Evolutionary conservation across 1,140 invertebrate genomes (phyloP), one percentile per base, ranked within the genome.

Genomic region (Thereuonema tuberculata): DNA sequence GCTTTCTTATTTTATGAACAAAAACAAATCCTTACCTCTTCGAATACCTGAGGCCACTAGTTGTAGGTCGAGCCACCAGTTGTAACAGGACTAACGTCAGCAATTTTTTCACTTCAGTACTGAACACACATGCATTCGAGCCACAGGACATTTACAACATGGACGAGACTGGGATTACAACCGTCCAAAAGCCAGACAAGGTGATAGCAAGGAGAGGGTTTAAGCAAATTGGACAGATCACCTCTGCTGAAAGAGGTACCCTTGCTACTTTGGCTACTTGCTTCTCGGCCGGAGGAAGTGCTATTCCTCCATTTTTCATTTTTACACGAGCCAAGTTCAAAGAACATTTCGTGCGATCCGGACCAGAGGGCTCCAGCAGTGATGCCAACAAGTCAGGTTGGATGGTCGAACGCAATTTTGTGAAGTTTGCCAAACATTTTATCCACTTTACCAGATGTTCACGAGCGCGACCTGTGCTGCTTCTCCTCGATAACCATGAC

Each of bases 101-200:
- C 20, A 29, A 9, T 12, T 58, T 58, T 58, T 58, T 66, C 60
- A 43, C 61, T 20, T 63, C 20, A 25, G 64, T 68, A 20, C 59
- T 67, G 37, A 55, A 61, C 54, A 25, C 50, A 52, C 49, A 71
- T 58, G 61, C 64, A 21, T 70, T 70, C 57, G 49, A 50, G 56
- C 54, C 67, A 21, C 20, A 50, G 9, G 61, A 64, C 3, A 75
- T 78, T 24, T 76, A 68, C 54, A 77, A 78, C 63, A 64, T 76
- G 15, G 76, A 78, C 66, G 77, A 78, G 65, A 77, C 73, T 2
- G 76, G 74, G 17, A 63, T 75, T 43, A 73, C 71, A 27, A 77
- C 74, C 15, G 73, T 77, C 1, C 68, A 75, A 27, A 73, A 72
- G 63, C 69, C 70, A 23, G 53, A 61, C 48, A 76, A 74, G 64